Evolutionary conservation across 2,113 vertebrate species (phyloP).

Genomic region (Balaeniceps rex): DNA sequence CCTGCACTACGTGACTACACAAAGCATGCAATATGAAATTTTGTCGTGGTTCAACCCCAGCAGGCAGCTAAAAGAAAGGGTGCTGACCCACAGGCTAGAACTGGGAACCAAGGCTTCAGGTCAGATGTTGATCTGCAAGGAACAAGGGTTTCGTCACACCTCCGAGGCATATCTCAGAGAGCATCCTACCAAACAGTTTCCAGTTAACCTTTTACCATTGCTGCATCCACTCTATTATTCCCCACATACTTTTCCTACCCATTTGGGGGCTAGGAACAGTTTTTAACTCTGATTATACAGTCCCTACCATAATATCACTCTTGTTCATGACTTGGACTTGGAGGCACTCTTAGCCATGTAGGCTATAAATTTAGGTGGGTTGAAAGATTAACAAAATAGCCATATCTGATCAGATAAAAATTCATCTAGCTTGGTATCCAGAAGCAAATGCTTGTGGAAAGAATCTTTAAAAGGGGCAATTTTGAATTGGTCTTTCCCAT

Average conservation of each 20-base stretch:
- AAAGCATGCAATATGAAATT: not conserved
- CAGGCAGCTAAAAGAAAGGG: not conserved
- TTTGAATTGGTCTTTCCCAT: not conserved
- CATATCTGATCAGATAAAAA: not conserved
- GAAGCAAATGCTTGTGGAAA: not conserved
- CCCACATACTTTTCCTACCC: not conserved
- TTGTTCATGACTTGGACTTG: not conserved
- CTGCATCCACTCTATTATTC: not conserved
- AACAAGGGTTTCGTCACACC: not conserved
- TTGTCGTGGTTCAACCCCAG: not conserved
- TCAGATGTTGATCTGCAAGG: not conserved
- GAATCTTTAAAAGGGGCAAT: not conserved
- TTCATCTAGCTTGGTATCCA: not conserved
- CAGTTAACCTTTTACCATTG: not conserved
- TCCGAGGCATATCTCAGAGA: not conserved
- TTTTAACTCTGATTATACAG: not conserved
- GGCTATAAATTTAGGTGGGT: not conserved
- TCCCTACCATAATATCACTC: not conserved
- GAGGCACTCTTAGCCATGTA: not conserved
- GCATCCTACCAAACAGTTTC: not conserved
- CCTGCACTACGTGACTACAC: not conserved
- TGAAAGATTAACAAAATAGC: not conserved
- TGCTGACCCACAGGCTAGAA: not conserved
- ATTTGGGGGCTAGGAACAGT: not conserved
- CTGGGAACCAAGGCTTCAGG: not conserved